Evolutionary conservation across 2,888 invertebrate species (phyloP).

Genomic region (Platycheirus albimanus): DNA sequence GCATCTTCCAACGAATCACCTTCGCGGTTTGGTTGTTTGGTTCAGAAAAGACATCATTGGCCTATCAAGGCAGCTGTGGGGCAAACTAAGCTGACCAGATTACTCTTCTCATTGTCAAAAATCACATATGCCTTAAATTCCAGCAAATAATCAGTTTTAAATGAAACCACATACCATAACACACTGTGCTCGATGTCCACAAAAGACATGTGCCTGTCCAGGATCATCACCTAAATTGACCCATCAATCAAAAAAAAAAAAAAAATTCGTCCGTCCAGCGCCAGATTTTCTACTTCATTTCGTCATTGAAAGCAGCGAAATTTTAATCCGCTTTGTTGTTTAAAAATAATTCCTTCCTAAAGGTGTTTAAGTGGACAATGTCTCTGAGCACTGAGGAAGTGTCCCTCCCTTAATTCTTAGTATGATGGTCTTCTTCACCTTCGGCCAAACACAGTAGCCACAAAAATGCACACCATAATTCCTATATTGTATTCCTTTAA

Average conservation of each 20-base stretch:
- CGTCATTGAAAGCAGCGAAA: constrained; percentile 29
- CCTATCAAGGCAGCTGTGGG: too few relatives aligned
- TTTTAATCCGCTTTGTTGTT: constrained; percentile 58
- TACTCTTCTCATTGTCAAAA: not conserved
- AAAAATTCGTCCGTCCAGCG: too few relatives aligned
- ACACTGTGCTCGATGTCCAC: not conserved
- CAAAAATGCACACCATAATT: constrained; percentile 52
- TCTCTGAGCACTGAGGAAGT: constrained; percentile 26
- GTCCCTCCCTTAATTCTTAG: constrained; percentile 27
- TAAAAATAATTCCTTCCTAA: constrained; percentile 47
- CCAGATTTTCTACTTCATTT: constrained; percentile 72
- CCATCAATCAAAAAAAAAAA: constrained; percentile 65
- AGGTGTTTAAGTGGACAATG: constrained; percentile 60
- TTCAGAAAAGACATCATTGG: too few relatives aligned
- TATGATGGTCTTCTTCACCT: constrained; percentile 29
- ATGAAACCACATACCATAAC: constrained; percentile 20
- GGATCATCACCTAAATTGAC: constrained; percentile 52
- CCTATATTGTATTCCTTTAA: constrained; percentile 43
- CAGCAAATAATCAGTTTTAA: not conserved
- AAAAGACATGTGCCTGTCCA: constrained; percentile 38
- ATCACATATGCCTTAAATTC: constrained; percentile 1
- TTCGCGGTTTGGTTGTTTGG: too few relatives aligned
- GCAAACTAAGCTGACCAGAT: not conserved
- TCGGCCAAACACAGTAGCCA: constrained; percentile 44
- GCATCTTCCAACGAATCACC: too few relatives aligned